Evolutionary conservation across 2,888 invertebrate species (phyloP).

Genomic region (Limenitis arthemis): DNA sequence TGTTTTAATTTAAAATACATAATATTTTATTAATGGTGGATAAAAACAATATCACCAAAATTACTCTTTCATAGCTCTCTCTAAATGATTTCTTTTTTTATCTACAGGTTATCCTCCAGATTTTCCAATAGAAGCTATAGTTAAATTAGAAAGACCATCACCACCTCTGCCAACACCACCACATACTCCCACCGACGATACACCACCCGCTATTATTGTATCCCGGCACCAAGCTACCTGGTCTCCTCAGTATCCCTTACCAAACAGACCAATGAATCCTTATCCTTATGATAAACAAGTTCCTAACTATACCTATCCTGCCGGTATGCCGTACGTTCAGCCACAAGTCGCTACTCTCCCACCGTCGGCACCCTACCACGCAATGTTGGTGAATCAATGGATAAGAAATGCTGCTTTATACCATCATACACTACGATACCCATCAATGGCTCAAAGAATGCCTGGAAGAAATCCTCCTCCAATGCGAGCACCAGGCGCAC

Average conservation of each 20-base stretch:
- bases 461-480: conserved; percentile 69
- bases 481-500: conserved; percentile 69
- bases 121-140: conserved; percentile 70
- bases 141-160: conserved; percentile 74
- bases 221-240: conserved; percentile 55
- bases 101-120: conserved; percentile 72
- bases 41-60: no score
- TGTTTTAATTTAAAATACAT: no score
- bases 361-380: conserved; percentile 67
- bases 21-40: no score
- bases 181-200: conserved; percentile 78
- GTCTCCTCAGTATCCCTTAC: conserved; percentile 51
- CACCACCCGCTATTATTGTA: conserved; percentile 63
- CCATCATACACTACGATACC: conserved; percentile 70
- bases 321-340: conserved; percentile 60
- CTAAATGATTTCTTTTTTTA: conserved; percentile 21
- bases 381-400: conserved; percentile 81
- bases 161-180: conserved; percentile 80
- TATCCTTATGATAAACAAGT: conserved; percentile 60
- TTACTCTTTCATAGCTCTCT: neutral
- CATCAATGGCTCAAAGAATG: conserved; percentile 63
- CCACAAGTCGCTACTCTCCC: conserved; percentile 61
- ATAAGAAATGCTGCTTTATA: conserved; percentile 80
- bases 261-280: conserved; percentile 46
- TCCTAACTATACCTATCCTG: conserved; percentile 48